Conservation (phyloP, 2,888 invertebrate genomes). For the Cephus spinipes region DNA sequence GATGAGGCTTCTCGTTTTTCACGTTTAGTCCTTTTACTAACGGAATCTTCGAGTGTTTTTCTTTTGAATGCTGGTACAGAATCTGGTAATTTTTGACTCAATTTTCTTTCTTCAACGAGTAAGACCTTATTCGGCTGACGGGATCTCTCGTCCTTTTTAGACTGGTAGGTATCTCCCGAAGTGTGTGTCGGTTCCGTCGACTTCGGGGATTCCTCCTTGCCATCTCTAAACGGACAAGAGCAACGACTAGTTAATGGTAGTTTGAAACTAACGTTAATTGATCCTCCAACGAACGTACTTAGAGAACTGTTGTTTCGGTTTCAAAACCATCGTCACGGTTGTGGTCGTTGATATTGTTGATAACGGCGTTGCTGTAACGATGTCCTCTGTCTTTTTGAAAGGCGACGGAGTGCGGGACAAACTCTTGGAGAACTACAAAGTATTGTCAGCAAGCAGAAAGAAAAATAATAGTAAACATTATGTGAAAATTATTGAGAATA, state of each 20-base stretch:
- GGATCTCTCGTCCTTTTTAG: constrained; percentile 60
- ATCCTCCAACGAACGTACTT: no score
- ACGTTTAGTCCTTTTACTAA: constrained; percentile 51
- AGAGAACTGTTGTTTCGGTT: not conserved
- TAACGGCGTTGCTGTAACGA: constrained; percentile 49
- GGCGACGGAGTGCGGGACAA: constrained; percentile 89
- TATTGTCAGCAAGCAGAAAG: constrained; percentile 4
- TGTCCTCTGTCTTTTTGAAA: constrained; percentile 74
- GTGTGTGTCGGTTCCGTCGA: constrained; percentile 45
- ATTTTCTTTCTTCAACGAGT: constrained; percentile 58
- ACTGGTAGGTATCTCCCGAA: constrained; percentile 51
- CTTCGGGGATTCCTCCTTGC: constrained; percentile 58
- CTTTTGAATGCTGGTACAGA: constrained; percentile 36
- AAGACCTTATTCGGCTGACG: constrained; percentile 36
- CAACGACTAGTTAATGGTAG: no score
- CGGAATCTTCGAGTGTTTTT: constrained; percentile 46
- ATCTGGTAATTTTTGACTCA: constrained; percentile 48
- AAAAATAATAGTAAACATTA: constrained; percentile 7
- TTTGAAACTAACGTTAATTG: no score
- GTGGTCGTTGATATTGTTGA: not conserved
- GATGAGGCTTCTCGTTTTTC: constrained; percentile 59
- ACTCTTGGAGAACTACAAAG: constrained; percentile 75
- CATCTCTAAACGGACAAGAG: constrained; percentile 44
- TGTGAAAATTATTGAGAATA: constrained; percentile 9
- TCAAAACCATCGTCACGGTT: constrained; percentile 14